A percentile compares a stretch with the other conserved stretches of the same genome.
Evolutionary conservation across 2,797 vertebrate genomes (phyloP).

Genomic region (Tolypeutes matacus): DNA sequence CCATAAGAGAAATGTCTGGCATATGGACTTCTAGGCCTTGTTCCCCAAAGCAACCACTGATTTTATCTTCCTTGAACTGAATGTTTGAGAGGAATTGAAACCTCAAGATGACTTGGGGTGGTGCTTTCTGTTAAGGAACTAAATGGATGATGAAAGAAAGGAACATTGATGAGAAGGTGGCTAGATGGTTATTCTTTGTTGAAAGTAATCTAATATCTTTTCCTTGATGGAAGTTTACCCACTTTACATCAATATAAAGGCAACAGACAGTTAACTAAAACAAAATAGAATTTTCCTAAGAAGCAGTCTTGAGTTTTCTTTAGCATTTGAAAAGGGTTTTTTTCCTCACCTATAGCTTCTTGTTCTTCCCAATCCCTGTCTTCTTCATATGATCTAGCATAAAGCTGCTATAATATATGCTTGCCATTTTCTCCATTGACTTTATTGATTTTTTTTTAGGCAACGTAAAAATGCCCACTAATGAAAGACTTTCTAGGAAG

Average conservation of each 20-base stretch:
- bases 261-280: neutral
- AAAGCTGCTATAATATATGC: neutral
- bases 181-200: neutral
- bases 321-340: neutral
- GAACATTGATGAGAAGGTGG: neutral
- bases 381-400: neutral
- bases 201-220: neutral
- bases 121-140: neutral
- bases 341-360: neutral
- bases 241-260: neutral
- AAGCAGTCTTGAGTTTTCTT: constrained; percentile 26
- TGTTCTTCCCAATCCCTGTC: neutral
- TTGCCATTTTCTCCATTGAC: neutral
- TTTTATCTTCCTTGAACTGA: neutral
- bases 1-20: neutral
- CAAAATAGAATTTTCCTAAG: neutral
- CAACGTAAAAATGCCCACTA: neutral
- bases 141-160: neutral
- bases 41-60: neutral
- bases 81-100: neutral
- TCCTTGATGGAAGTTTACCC: neutral
- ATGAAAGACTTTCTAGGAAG: neutral
- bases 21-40: neutral
- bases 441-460: neutral
- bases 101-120: neutral